Conservation (phyloP, 30 jellyfish, hydroid and myxozoan species). For the Turritopsis dohrnii region DNA sequence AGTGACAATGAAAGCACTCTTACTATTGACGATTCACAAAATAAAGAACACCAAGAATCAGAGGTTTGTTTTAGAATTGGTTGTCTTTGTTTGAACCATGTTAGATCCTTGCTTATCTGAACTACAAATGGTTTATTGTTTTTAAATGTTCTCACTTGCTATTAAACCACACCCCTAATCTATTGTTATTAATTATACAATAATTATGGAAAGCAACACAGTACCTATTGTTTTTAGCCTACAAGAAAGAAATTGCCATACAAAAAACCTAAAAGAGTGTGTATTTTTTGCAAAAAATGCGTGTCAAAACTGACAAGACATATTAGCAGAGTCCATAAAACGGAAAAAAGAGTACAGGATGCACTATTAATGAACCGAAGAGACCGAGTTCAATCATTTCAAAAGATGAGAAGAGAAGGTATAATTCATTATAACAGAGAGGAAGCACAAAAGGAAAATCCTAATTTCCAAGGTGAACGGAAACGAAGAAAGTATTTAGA, state of each 20-base stretch:
- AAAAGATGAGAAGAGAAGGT: conserved; percentile 7
- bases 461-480: neutral
- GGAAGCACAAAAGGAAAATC: neutral
- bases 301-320: neutral
- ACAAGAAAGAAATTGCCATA: neutral
- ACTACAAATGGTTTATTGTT: neutral
- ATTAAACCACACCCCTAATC: neutral
- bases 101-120: neutral
- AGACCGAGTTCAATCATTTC: neutral
- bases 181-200: too few species aligned
- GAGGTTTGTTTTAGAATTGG: neutral
- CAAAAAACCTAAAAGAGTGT: neutral
- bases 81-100: neutral
- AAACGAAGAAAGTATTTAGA: conserved; percentile 6
- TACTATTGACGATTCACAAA: neutral
- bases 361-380: neutral
- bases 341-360: neutral
- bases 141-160: neutral
- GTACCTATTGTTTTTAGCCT: neutral
- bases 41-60: neutral
- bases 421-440: neutral
- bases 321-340: neutral
- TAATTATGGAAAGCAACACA: neutral
- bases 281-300: neutral
- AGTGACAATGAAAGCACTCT: neutral